Evolutionary conservation across 92 coral and sea anemone species (phyloP).

Genomic region (Phenganax stokvisi): DNA sequence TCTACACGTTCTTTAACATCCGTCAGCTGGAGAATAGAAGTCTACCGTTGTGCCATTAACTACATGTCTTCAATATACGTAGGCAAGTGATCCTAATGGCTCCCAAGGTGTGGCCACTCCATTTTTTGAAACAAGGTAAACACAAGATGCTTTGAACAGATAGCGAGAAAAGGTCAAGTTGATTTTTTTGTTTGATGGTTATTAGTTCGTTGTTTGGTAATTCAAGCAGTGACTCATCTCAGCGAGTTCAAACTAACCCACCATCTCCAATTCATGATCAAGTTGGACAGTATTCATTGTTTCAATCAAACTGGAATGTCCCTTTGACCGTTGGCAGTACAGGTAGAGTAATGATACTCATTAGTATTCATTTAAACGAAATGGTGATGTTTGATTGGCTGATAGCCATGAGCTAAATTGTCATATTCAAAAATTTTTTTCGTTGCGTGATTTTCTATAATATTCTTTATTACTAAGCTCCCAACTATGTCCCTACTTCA

Average conservation of each 20-base stretch:
- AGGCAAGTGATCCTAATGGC: slow-evolving; percentile 26
- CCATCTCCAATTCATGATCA: slow-evolving; percentile 57
- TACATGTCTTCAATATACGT: not conserved
- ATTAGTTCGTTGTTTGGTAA: slow-evolving; percentile 22
- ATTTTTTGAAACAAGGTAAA: slow-evolving; percentile 85
- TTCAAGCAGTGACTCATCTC: not conserved
- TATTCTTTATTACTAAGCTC: not conserved
- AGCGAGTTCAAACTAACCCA: slow-evolving; percentile 39
- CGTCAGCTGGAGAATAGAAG: not conserved
- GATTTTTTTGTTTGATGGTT: not conserved
- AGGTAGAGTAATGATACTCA: slow-evolving; percentile 14
- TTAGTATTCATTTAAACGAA: too few relatives aligned
- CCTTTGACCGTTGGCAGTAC: slow-evolving; percentile 76
- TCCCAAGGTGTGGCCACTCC: slow-evolving; percentile 51
- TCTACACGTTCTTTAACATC: too few relatives aligned
- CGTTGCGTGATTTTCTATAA: not conserved
- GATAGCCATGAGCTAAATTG: not conserved
- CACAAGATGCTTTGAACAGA: not conserved
- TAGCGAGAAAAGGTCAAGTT: not conserved
- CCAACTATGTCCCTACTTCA: slow-evolving; percentile 22
- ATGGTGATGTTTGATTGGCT: too few relatives aligned
- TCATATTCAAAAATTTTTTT: not conserved
- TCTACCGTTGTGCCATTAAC: too few relatives aligned
- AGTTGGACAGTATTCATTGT: slow-evolving; percentile 94
- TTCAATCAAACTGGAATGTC: slow-evolving; percentile 94